phyloP scores from a whole-genome alignment of 2,888 invertebrate species.

The Callinectes sapidus region DNA sequence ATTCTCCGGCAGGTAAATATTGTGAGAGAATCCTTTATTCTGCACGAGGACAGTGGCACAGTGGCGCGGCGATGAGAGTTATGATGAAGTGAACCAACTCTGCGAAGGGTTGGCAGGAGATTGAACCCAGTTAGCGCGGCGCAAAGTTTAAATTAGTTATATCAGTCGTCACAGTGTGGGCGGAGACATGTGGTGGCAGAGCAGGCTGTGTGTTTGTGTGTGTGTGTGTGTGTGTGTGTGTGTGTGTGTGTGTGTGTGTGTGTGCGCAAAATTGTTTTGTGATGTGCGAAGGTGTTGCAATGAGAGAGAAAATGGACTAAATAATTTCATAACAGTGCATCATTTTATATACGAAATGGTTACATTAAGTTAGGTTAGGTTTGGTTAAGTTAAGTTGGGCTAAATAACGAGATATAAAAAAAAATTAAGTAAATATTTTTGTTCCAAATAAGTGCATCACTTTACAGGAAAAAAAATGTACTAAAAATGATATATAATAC shows the following conservation, averaged over 20 bases:
- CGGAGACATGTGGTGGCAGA: not conserved
- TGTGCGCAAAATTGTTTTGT: not conserved
- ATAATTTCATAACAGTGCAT: not conserved
- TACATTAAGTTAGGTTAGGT: not conserved
- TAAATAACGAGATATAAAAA: not conserved
- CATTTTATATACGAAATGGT: not conserved
- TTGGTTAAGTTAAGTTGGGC: not conserved
- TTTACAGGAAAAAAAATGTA: too few relatives aligned
- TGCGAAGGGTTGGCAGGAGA: not conserved
- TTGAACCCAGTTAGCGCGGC: constrained; percentile 22
- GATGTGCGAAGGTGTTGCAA: not conserved
- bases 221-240: constrained; percentile 25
- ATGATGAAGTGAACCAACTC: constrained; percentile 34
- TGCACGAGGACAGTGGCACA: constrained; percentile 4
- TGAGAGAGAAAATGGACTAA: not conserved
- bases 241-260: not conserved
- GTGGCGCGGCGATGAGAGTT: not conserved
- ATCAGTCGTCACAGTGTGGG: constrained; percentile 39
- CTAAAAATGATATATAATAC: too few relatives aligned
- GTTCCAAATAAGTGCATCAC: too few relatives aligned
- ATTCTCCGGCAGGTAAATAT: constrained; percentile 2
- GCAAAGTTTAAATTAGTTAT: constrained; percentile 50
- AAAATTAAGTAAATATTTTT: too few relatives aligned
- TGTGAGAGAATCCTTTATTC: constrained; percentile 8
- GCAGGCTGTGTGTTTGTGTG: not conserved